phyloP scores from a whole-genome alignment of 2,113 vertebrate genomes.

The Plecotus auritus region DNA sequence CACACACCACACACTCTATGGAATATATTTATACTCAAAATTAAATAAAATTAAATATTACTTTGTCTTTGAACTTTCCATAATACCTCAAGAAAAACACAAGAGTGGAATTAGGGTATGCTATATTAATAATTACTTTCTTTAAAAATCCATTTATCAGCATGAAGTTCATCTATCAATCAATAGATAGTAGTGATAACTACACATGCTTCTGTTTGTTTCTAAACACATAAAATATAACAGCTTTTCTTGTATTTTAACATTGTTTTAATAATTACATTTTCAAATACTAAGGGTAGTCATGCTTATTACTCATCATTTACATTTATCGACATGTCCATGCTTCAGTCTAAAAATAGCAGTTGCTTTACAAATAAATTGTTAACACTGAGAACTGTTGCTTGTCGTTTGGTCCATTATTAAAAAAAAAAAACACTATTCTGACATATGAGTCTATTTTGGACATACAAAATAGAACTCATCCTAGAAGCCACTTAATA shows the following conservation, averaged over 20 bases:
- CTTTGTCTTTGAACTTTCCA: neutral
- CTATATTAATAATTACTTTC: neutral
- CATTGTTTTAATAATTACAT: conserved; percentile 34
- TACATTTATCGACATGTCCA: conserved; percentile 30
- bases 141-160: conserved; percentile 28
- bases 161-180: conserved; percentile 1
- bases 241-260: conserved; percentile 18
- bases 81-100: conserved; percentile 22
- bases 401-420: conserved; percentile 43
- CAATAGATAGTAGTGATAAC: neutral
- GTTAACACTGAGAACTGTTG: conserved; percentile 32
- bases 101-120: neutral
- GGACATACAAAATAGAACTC: conserved; percentile 57
- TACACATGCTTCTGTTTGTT: neutral
- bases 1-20: neutral
- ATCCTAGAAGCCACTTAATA: conserved; percentile 54
- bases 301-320: conserved; percentile 37
- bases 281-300: conserved; percentile 35
- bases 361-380: conserved; percentile 36
- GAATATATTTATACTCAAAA: neutral
- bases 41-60: conserved; percentile 14
- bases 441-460: conserved; percentile 46
- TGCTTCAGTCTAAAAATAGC: conserved; percentile 46
- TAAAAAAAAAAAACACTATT: neutral
- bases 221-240: conserved; percentile 2